These are phyloP conservation scores for Cryptoblepharus egeriae DNA, from an alignment of 2,797 vertebrate species.

Conservation along the genomic window DNA sequence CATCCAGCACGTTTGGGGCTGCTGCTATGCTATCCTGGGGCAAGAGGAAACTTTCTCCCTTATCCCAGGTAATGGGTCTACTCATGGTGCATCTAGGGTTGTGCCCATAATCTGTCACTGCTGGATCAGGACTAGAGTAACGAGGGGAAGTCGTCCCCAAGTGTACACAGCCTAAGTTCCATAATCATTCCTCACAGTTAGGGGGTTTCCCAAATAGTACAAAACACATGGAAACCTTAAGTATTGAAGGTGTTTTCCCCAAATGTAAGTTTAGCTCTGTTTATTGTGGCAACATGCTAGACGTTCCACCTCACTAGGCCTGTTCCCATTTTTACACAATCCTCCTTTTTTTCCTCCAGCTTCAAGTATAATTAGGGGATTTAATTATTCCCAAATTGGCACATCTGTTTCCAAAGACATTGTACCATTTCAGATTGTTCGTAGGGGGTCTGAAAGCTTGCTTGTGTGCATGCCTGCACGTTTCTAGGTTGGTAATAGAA, in stretches of 20 bases:
- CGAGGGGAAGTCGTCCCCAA: neutral
- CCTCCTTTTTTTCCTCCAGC: neutral
- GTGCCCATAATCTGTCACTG: too few species aligned
- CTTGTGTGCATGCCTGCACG: neutral
- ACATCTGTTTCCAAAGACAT: too few species aligned
- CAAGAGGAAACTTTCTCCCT: too few species aligned
- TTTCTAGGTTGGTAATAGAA: too few species aligned
- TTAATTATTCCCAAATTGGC: too few species aligned
- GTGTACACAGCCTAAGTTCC: constrained; percentile 6
- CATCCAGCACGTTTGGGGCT: too few species aligned
- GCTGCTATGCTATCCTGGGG: too few species aligned
- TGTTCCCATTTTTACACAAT: neutral
- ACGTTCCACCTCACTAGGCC: neutral
- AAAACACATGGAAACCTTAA: constrained; percentile 23
- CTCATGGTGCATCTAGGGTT: too few species aligned
- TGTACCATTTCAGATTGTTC: too few species aligned
- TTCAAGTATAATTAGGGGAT: neutral
- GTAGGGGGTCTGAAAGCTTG: too few species aligned
- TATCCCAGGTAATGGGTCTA: too few species aligned
- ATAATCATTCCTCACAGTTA: constrained; percentile 9
- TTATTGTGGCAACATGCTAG: constrained; percentile 32
- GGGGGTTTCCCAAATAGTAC: constrained; percentile 27
- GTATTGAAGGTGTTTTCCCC: neutral
- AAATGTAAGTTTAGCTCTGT: constrained; percentile 29
- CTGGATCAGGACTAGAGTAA: neutral